Base-by-base conservation (phyloP, 2,797 vertebrate genomes). In the Amazona ochrocephala region DNA sequence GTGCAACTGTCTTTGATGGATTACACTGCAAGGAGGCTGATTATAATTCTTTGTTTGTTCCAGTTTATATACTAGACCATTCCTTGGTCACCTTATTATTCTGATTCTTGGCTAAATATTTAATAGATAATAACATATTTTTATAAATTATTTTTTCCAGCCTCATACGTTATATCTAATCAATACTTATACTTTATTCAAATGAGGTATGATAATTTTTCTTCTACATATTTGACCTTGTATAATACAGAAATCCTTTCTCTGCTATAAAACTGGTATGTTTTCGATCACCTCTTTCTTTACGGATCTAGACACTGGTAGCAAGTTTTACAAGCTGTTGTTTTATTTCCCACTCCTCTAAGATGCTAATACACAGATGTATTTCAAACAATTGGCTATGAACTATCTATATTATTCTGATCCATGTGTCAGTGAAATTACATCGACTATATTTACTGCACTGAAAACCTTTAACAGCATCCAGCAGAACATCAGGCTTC, bases 151-250 rank as follows among this genome's bases (percentile, higher is more conserved):
- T 88, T 96, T 95, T 96, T 95, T 87, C 54, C 66, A 94, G 81
- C 54, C 62, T 94, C 47, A 79, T 95, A 41, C 37, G 37, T 95
- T 89, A 84, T 87, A 86, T 88, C 42, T 95, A 96, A 97, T 97
- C 92, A 97, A 97, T 96, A 97, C 96, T 97, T 97, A 96, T 95
- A 76, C 54, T 93, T 95, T 86, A 95, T 91, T 97, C 76, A 96
- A 96, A 94, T 74, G 85, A 85, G 60, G 12, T 17, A 44, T 82
- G 60, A 30, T 64, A 81, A 65, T 74, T 83, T 81, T 93, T 56
- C n/a, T 77, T 90, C 74, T 87, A 53, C 14, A 8, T 89, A 30
- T 95, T 87, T 95, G 94, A 97, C 95, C 90, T 97, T 96, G 82
- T 81, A 41, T 87, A 50, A 81, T 47, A 95, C 48, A 95, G 65